phyloP scores from a whole-genome alignment of 1,140 invertebrate genomes.

The Dendroctonus ponderosae region DNA sequence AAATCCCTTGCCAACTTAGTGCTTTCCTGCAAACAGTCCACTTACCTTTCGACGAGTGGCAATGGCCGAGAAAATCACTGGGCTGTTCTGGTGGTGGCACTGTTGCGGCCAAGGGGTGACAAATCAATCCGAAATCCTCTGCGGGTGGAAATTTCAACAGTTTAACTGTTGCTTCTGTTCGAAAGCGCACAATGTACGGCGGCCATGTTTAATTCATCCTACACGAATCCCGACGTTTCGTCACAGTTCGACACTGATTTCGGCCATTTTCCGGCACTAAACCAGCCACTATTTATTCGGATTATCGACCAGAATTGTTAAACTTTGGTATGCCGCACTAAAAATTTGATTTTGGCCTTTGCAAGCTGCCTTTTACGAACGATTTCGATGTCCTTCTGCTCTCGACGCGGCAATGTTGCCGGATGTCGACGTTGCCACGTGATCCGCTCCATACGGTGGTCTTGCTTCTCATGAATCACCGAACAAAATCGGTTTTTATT shows the following conservation, averaged over 20 bases:
- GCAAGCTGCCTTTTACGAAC: conserved; percentile 29
- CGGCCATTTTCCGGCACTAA: conserved; percentile 5
- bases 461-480: neutral
- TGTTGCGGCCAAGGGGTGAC: conserved; percentile 19
- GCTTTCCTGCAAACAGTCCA: conserved; percentile 17
- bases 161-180: conserved; percentile 33
- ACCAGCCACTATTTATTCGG: no score
- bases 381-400: conserved; percentile 35
- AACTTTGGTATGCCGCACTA: conserved; percentile 29
- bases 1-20: conserved; percentile 34
- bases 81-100: conserved; percentile 1
- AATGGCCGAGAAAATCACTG: neutral
- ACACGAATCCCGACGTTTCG: conserved; percentile 28
- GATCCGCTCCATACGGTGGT: conserved; percentile 7
- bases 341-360: conserved; percentile 19
- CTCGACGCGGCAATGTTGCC: conserved; percentile 30
- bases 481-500: conserved; percentile 9
- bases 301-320: neutral
- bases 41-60: conserved; percentile 29
- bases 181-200: conserved; percentile 30
- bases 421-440: conserved; percentile 33
- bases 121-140: conserved; percentile 6
- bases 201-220: conserved; percentile 33
- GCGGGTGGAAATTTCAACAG: conserved; percentile 21
- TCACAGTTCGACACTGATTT: conserved; percentile 9